Evolutionary conservation across 2,888 invertebrate genomes (phyloP), one percentile per base, ranked within the genome.

Genomic region (Lottia scabra): DNA sequence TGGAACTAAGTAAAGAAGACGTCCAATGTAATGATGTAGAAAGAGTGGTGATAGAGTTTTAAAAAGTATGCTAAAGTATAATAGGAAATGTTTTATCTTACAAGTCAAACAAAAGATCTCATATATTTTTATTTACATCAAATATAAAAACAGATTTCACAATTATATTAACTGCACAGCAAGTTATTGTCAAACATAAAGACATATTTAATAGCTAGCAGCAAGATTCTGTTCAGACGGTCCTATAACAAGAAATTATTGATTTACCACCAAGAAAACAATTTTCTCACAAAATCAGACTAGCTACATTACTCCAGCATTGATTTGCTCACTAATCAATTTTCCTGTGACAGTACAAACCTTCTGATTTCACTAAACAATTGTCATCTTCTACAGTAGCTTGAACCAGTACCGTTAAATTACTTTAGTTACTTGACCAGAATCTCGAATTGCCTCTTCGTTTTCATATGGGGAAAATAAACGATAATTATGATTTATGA

Each of bases 271-370:
- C 65, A 67, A 68, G 70, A 72, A 75, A 75, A 75, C 75, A 72
- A 75, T 75, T 72, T 75, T 75, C 70, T 72, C 75, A 67, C 70
- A 67, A 63, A 72, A 75, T 75, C 72, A 64, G 70, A 70, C 72
- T 64, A 65, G 75, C 72, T 75, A 70, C 70, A 72, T 72, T 70
- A 70, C 75, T 43, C 45, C 23, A 43, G 46, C 72, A 75, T 75
- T 72, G 72, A 75, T 75, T 72, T 70, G 44, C 44, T 19, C 44
- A 66, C 65, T 75, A 75, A 75, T 75, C 75, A 75, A 72, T 75
- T 75, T 72, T 63, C 56, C 56, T 23, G 19, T 13, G 56, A 56
- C 56, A 56, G 56, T 19, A 56, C 56, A 56, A 38, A 56, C 56
- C 56, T 56, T 56, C 56, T 56, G 56, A 56, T 56, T 56, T 56